These are phyloP conservation scores for Chionoecetes opilio DNA, from an alignment of 1,140 invertebrate species.

Conservation along the genomic window DNA sequence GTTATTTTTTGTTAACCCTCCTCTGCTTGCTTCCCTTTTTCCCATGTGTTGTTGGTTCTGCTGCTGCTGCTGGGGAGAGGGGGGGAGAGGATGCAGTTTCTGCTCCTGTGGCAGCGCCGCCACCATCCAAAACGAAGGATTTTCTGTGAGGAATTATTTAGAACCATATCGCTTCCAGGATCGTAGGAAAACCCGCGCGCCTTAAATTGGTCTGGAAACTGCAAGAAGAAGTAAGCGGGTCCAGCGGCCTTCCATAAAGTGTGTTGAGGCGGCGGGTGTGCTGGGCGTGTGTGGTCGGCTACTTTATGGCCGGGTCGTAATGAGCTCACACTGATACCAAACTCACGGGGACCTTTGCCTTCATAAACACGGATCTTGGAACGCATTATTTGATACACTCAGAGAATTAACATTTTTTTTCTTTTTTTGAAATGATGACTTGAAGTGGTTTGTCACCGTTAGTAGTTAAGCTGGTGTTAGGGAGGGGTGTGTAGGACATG, in stretches of 20 bases:
- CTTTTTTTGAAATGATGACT: neutral
- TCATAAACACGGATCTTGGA: constrained; percentile 60
- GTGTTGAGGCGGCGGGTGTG: constrained; percentile 73
- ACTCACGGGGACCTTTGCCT: constrained; percentile 70
- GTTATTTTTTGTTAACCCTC: neutral
- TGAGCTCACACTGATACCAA: constrained; percentile 78
- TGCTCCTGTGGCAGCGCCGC: neutral
- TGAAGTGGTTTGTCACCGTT: constrained; percentile 4
- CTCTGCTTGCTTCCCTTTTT: neutral
- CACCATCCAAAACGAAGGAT: constrained; percentile 36
- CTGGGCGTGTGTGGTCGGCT: constrained; percentile 71
- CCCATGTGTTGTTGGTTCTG: neutral
- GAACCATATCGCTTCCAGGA: constrained; percentile 74
- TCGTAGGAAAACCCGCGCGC: constrained; percentile 72
- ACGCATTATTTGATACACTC: constrained; percentile 51
- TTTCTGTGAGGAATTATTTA: constrained; percentile 70
- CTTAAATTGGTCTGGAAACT: constrained; percentile 75
- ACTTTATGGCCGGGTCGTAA: constrained; percentile 74
- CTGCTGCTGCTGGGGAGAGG: neutral
- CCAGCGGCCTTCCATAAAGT: constrained; percentile 57
- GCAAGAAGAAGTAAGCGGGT: constrained; percentile 71
- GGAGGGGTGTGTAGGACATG: neutral
- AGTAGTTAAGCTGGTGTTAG: neutral
- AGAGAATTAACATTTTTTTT: constrained; percentile 2
- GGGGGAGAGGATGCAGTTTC: neutral